Base-by-base conservation (phyloP, 2,888 invertebrate species). In the Crioceris asparagi region DNA sequence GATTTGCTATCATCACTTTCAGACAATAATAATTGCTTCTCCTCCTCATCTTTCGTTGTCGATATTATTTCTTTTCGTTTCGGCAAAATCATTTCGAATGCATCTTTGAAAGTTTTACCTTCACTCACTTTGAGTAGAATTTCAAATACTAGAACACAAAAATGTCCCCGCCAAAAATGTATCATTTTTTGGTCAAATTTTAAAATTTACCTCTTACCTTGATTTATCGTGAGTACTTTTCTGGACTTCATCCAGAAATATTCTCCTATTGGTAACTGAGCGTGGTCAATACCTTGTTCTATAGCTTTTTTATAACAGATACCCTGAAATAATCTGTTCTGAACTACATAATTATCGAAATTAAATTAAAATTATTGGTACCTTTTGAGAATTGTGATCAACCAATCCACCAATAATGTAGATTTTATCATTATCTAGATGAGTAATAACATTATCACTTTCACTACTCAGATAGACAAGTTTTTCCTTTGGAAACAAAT, bases 371-470 rank as follows among this genome's bases (percentile, higher is more conserved):
- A n/a, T n/a, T n/a, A n/a, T n/a, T n/a, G n/a, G 50, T 60, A 79
- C 86, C 72, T 96, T 97, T 50, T 93, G 84, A 50, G 83, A 75
- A 67, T 98, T 98, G 60, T 98, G 97, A 67, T 98, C 98, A 0
- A 98, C 93, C 29, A 98, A 68, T 17, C 96, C 98, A 26, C 98
- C 98, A 60, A 98, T 96, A 33, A 98, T 78, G 57, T 97, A 98
- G 30, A 81, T 75, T 57, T 82, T 82, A 44, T 79, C 73, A 15
- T 82, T 74, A 50, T 86, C 80, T 52, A 93, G 69, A 35, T 64
- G 62, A 38, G 76, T 73, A 46, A 97, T 72, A 4, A 90, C 66
- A 67, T 88, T 90, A 31, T 87, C 82, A 10, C 96, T 96, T 63
- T 98, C 97, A 63, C 93, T 91, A 3, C 86, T 84, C 47, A 98